Base-by-base conservation (phyloP, 2,888 invertebrate species). In the Drosophila limbata region DNA sequence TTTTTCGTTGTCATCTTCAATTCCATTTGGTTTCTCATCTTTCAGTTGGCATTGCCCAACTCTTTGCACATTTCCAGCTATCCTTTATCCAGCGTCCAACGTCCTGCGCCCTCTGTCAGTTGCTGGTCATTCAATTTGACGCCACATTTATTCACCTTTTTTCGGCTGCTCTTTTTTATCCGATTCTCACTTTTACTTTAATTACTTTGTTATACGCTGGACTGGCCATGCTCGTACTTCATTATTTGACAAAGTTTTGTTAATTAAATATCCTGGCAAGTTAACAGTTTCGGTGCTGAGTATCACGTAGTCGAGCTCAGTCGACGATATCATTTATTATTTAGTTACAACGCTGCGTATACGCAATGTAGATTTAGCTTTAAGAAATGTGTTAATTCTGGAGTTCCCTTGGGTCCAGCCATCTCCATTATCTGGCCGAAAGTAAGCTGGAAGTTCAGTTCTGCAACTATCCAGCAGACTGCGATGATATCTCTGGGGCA, bases 41-140 rank as follows among this genome's bases (percentile, higher is more conserved):
- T 47, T 69, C 25, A 35, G 55, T 40, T 48, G 21, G 45, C 35
- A 47, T 55, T 51, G 48, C 51, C 45, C 50, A 69, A 61, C 62
- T 61, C 56, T 33, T 48, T 69, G 56, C 45, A 11, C 47, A 13
- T 33, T 48, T 40, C 9, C 42, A 21, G 39, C 39, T 59, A 39
- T 59, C 40, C 48, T 9, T 21, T 21, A 21, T 25, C 39, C 47
- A 19, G 5, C 44, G 35, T 31, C 45, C 35, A n/a, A n/a, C 8
- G 25, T 21, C 21, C 48, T 44, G 51, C 44, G 35, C 35, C 45
- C 35, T 47, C 56, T 57, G 63, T 53, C 60, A 25, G 62, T 56
- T 65, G 71, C 73, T 73, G 78, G 78, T 76, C 81, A 83, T 88
- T 85, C 77, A 88, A 88, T 85, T 88, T 88, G 77, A 81, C 84